A percentile compares a stretch with the other conserved stretches of the same genome.
phyloP scores from a whole-genome alignment of 2,797 vertebrate species.

The Paramormyrops hopkinsi region DNA sequence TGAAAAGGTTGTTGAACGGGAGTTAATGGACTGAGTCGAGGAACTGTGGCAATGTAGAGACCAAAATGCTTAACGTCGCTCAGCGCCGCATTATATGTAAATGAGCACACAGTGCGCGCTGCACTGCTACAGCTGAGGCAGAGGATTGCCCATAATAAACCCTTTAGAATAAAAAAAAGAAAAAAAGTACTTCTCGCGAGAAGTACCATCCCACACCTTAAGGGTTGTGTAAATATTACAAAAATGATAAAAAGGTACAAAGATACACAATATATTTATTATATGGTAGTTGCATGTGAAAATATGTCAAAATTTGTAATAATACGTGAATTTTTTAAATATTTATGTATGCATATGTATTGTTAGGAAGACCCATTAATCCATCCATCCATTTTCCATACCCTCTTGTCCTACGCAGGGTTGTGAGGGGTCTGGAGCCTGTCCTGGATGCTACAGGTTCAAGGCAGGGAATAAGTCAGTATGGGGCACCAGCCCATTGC shows the following conservation, averaged over 20 bases:
- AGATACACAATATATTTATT: neutral
- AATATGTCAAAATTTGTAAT: neutral
- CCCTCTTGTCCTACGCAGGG: neutral
- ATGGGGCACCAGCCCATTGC: neutral
- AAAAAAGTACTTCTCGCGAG: conserved; percentile 41
- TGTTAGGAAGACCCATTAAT: neutral
- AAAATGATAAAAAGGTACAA: neutral
- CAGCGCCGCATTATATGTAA: conserved; percentile 12
- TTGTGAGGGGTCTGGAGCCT: neutral
- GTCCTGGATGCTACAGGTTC: neutral
- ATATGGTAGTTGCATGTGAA: neutral
- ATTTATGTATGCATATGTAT: neutral
- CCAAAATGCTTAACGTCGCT: neutral
- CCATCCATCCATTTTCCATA: neutral
- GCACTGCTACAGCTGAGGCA: conserved; percentile 28
- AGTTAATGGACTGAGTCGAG: neutral
- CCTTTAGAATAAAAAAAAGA: conserved; percentile 22
- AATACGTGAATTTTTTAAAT: neutral
- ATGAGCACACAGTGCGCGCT: neutral
- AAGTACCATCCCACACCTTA: conserved; percentile 7
- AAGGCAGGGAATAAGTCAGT: neutral
- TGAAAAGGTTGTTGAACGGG: neutral
- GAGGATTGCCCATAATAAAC: conserved; percentile 41
- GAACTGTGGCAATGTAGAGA: neutral
- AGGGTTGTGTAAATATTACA: neutral